These are phyloP conservation scores for Sarcophaga caerulescens DNA, from an alignment of 2,888 invertebrate species.

Conservation along the genomic window DNA sequence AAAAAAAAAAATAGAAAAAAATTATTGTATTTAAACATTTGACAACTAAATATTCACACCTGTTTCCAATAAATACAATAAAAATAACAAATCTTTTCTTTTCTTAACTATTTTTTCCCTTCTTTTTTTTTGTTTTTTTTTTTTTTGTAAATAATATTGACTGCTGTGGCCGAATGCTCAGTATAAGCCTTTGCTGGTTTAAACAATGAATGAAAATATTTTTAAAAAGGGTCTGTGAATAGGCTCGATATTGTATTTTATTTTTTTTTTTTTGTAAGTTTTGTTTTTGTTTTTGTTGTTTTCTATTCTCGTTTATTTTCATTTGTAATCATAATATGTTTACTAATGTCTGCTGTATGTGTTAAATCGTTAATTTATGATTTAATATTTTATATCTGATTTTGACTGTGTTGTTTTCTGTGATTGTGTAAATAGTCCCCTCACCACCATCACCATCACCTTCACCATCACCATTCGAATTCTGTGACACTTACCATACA, in stretches of 20 bases:
- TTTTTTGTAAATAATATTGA: background rate
- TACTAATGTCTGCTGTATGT: conserved; percentile 51
- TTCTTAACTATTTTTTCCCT: background rate
- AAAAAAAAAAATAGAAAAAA: too few relatives aligned
- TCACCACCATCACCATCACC: too few relatives aligned
- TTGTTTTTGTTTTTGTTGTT: conserved; percentile 39
- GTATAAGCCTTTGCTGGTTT: too few relatives aligned
- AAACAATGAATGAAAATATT: too few relatives aligned
- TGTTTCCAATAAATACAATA: conserved; percentile 35
- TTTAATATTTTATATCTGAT: conserved; percentile 70
- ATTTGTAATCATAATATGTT: conserved; percentile 56
- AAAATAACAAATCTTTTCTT: background rate
- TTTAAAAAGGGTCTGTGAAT: background rate
- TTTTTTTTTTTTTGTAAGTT: conserved; percentile 4
- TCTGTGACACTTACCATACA: too few relatives aligned
- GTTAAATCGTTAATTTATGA: conserved; percentile 74
- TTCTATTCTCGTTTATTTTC: background rate
- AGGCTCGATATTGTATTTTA: conserved; percentile 8
- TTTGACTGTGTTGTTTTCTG: conserved; percentile 10
- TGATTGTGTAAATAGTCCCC: too few relatives aligned
- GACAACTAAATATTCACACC: conserved; percentile 69
- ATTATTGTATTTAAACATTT: conserved; percentile 52
- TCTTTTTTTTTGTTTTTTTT: conserved; percentile 1
- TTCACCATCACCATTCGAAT: too few relatives aligned
- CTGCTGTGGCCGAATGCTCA: too few relatives aligned